These are phyloP conservation scores for Plectropomus leopardus DNA, from an alignment of 2,113 vertebrate species.

Conservation along the genomic window DNA sequence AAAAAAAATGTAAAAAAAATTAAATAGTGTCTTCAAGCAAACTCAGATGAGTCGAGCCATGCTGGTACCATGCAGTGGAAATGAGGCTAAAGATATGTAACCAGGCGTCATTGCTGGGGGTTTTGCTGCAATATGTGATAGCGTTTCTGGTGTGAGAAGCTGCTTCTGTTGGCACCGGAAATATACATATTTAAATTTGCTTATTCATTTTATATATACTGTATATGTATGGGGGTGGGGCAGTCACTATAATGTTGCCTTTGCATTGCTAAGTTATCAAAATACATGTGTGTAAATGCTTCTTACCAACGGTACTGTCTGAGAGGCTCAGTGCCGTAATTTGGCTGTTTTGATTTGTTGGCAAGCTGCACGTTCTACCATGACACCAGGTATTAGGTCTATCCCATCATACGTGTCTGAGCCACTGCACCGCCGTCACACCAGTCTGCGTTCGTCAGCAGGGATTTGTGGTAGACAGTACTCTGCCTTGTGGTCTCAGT, in stretches of 20 bases:
- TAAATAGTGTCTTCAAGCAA: no score
- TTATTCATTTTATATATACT: neutral
- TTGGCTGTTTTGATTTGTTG: neutral
- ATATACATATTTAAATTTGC: neutral
- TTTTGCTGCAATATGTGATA: no score
- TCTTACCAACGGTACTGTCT: neutral
- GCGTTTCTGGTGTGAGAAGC: no score
- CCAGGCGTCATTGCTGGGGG: no score
- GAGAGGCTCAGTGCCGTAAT: neutral
- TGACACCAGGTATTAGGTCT: neutral
- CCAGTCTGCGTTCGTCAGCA: constrained; percentile 28
- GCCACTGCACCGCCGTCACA: neutral
- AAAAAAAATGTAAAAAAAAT: no score
- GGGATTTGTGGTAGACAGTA: constrained; percentile 38
- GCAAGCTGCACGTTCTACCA: neutral
- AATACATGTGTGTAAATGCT: neutral
- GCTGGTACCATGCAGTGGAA: no score
- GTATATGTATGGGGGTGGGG: neutral
- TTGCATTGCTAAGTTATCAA: neutral
- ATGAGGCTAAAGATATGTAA: no score
- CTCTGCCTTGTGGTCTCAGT: constrained; percentile 8
- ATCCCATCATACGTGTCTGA: neutral
- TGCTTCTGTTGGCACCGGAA: neutral
- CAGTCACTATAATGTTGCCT: neutral
- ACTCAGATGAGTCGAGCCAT: no score